Evolutionary conservation across 23 tunicate genomes (phyloP).

Genomic region (Styela plicata): DNA sequence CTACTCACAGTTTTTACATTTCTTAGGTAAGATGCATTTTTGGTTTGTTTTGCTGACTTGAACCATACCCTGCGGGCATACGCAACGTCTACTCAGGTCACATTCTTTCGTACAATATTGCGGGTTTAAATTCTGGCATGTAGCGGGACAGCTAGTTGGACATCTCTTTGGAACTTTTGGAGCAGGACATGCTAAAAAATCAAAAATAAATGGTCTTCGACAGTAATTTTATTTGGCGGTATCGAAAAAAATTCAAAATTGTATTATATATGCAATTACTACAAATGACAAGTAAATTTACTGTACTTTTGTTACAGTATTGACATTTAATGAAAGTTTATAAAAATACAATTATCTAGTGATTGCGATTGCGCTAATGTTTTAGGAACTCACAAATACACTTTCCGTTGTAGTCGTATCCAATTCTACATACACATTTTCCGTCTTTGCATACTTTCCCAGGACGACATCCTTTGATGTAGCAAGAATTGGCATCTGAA

Average conservation of each 20-base stretch:
- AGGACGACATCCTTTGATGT: background rate
- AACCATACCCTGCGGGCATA: background rate
- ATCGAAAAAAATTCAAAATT: too few species aligned
- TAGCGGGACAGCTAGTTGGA: constrained; percentile 8
- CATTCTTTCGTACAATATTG: background rate
- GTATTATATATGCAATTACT: too few species aligned
- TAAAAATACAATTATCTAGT: too few species aligned
- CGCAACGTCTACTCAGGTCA: background rate
- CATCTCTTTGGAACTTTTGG: background rate
- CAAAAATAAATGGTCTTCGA: too few species aligned
- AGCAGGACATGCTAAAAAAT: background rate
- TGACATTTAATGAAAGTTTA: too few species aligned
- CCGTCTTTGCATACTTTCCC: background rate
- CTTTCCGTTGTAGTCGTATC: background rate
- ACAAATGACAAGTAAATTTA: too few species aligned
- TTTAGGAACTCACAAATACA: background rate
- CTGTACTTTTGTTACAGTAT: too few species aligned
- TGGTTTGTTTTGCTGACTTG: constrained; percentile 2
- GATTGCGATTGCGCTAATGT: too few species aligned
- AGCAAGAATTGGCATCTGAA: background rate
- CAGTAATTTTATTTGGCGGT: too few species aligned
- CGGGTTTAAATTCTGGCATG: constrained; percentile 3
- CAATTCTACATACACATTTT: background rate
- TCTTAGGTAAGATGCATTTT: background rate
- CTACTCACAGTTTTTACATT: background rate